Conservation (phyloP, 1,140 invertebrate species). For the Hydropsyche tenuis region DNA sequence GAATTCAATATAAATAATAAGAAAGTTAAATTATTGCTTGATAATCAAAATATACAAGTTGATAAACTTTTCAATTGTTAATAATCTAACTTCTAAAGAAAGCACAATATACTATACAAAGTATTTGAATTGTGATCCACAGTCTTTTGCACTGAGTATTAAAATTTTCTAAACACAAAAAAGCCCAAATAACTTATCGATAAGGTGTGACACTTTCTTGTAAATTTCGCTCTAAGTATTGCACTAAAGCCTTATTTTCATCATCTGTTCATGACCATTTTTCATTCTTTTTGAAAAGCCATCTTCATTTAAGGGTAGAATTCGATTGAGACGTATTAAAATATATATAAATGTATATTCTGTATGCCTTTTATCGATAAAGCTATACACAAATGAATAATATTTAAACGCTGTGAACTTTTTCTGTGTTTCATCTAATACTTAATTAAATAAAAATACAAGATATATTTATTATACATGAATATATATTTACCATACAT, state of each 20-base stretch:
- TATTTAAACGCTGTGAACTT: constrained; percentile 23
- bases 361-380: constrained; percentile 44
- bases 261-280: constrained; percentile 20
- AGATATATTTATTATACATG: constrained; percentile 17
- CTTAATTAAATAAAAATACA: not conserved
- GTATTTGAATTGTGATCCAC: constrained; percentile 50
- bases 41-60: constrained; percentile 44
- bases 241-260: constrained; percentile 48
- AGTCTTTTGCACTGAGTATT: constrained; percentile 48
- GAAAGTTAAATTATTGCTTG: constrained; percentile 46
- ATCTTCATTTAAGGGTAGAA: constrained; percentile 17
- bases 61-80: constrained; percentile 36
- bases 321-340: constrained; percentile 6
- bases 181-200: constrained; percentile 24
- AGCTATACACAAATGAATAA: constrained; percentile 39
- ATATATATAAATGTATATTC: constrained; percentile 32
- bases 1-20: constrained; percentile 34
- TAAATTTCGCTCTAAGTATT: constrained; percentile 46
- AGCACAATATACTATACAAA: constrained; percentile 50
- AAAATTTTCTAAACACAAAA: constrained; percentile 27
- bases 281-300: constrained; percentile 7
- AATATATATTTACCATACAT: constrained; percentile 4
- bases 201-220: constrained; percentile 25
- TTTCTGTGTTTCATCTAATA: constrained; percentile 31
- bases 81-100: constrained; percentile 44